Base-by-base conservation (phyloP, 2,888 invertebrate genomes). In the Schizaphis graminum region DNA sequence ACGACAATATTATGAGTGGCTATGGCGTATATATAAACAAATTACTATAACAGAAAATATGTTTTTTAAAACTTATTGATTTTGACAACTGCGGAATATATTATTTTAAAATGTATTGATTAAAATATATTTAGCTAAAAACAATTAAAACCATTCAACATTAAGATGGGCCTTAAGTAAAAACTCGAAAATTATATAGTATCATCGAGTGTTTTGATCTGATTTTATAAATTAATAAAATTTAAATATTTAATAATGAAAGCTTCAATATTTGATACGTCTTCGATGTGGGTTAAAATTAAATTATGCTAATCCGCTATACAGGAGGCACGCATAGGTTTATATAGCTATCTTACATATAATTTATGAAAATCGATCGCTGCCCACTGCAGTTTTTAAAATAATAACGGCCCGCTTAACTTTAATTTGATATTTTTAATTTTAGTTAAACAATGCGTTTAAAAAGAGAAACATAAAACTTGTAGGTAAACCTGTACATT, bases 401-500 rank as follows among this genome's bases (percentile, higher is more conserved):
- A 77, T 35, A 35, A 77, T 35, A 35, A 8, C 35, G 26, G 35
- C 8, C 21, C 7, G 77, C 35, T 8, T 21, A 35, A 35, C 77
- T 77, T 35, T 77, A 77, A 77, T 77, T 77, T 35, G 77, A 77
- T 77, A 77, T 77, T 77, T 77, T 67, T n/a, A 67, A 67, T 87
- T 35, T n/a, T n/a, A 4, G 35, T 35, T 13, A 11, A 53, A 88
- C 53, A 88, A 88, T 53, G 26, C 56, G 13, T 41, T 57, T 13
- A 24, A 57, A 89, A 89, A 41, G 77, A 41, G 89, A 89, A 56
- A 89, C 56, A 41, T 35, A 89, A 57, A 56, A 89, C 89, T 89
- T 57, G 88, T 88, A 88, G 24, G 53, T 53, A 88, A 88, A 77
- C 77, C 77, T 77, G 77, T 77, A 77, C 77, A 77, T 77, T 77